These are phyloP conservation scores for Tenrec ecaudatus DNA, from an alignment of 2,113 vertebrate genomes.

Conservation along the genomic window DNA sequence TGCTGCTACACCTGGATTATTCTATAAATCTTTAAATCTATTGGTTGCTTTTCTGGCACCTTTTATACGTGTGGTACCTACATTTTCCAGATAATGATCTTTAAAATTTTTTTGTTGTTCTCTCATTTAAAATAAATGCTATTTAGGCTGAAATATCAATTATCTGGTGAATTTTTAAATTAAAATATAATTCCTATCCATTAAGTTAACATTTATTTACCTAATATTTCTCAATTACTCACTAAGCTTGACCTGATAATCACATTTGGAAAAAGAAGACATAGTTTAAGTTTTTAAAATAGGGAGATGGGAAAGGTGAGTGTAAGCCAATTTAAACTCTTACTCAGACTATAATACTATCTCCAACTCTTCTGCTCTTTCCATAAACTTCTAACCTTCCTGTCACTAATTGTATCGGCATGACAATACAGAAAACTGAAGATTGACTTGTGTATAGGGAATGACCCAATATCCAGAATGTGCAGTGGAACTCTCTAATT, in stretches of 20 bases:
- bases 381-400: neutral
- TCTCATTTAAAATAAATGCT: neutral
- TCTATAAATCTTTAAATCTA: neutral
- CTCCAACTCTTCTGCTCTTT: neutral
- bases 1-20: neutral
- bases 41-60: neutral
- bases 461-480: neutral
- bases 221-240: neutral
- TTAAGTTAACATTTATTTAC: neutral
- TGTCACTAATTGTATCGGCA: neutral
- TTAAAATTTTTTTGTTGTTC: neutral
- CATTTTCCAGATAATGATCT: neutral
- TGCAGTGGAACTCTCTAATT: neutral
- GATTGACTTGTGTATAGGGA: too few species aligned
- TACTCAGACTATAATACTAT: neutral
- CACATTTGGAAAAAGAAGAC: neutral
- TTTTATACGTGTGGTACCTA: neutral
- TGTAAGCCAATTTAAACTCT: neutral
- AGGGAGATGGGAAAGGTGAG: neutral
- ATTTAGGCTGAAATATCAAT: neutral
- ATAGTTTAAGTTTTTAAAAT: neutral
- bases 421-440: neutral
- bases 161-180: neutral
- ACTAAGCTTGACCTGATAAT: neutral
- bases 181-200: conserved; percentile 10